phyloP scores from a whole-genome alignment of 1,140 invertebrate genomes.

The Caenorhabditis brenneri region DNA sequence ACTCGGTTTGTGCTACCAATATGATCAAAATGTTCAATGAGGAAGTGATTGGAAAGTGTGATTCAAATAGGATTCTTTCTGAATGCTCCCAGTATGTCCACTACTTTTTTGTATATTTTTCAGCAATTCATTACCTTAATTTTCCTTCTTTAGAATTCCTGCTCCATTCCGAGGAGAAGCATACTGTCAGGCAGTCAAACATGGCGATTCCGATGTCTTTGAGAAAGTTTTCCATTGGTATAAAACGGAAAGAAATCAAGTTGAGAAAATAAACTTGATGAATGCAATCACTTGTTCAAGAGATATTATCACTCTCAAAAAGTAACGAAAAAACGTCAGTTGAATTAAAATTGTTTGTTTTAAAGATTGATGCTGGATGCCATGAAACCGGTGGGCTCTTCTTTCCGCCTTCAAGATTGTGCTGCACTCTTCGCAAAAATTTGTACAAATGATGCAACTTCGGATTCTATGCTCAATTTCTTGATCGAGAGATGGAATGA shows the following conservation, averaged over 20 bases:
- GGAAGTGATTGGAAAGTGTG: slow-evolving; percentile 35
- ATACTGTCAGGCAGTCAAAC: slow-evolving; percentile 44
- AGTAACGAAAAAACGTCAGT: neutral
- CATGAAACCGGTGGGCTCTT: slow-evolving; percentile 7
- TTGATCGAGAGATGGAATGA: slow-evolving; percentile 49
- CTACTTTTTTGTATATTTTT: too few species aligned
- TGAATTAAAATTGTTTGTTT: neutral
- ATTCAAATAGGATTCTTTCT: neutral
- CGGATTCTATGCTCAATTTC: slow-evolving; percentile 40
- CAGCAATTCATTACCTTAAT: neutral
- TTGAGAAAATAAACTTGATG: slow-evolving; percentile 40
- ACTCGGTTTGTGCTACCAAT: neutral
- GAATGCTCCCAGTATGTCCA: slow-evolving; percentile 40
- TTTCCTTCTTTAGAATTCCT: slow-evolving; percentile 9
- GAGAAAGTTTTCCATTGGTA: slow-evolving; percentile 41
- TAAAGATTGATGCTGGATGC: neutral
- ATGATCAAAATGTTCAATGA: slow-evolving; percentile 26
- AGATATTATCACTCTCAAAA: slow-evolving; percentile 42
- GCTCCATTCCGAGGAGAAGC: slow-evolving; percentile 30
- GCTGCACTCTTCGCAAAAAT: slow-evolving; percentile 4
- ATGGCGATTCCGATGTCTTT: neutral
- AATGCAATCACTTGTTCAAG: slow-evolving; percentile 28
- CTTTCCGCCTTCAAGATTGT: slow-evolving; percentile 48
- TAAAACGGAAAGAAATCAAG: slow-evolving; percentile 13
- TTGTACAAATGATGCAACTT: slow-evolving; percentile 13